phyloP scores from a whole-genome alignment of 2,113 vertebrate species.

The Oreochromis tanganicae region DNA sequence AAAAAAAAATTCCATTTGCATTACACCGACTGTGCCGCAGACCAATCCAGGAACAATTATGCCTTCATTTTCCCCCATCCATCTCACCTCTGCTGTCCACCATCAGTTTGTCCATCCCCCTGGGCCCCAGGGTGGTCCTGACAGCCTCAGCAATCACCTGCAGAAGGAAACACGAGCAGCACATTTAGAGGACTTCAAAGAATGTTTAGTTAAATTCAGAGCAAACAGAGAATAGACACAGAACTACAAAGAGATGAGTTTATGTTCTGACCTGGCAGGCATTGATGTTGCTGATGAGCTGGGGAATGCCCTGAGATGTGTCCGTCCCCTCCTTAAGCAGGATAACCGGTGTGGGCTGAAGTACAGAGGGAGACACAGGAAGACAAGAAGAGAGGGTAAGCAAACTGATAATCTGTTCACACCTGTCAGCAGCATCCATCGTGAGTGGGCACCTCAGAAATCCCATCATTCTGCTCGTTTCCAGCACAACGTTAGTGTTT shows the following conservation, averaged over 20 bases:
- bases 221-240: accelerated
- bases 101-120: constrained; percentile 98
- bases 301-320: constrained; percentile 91
- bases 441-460: background rate
- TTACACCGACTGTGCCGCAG: background rate
- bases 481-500: background rate
- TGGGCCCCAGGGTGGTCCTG: constrained; percentile 92
- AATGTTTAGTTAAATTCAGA: background rate
- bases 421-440: background rate
- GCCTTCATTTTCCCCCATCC: accelerated
- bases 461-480: background rate
- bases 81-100: constrained; percentile 85
- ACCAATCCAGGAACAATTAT: accelerated
- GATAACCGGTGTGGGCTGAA: constrained; percentile 88
- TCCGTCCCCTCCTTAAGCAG: constrained; percentile 97
- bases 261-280: constrained; percentile 80
- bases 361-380: background rate
- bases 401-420: background rate
- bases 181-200: background rate
- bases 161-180: constrained; percentile 44
- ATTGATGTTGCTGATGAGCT: constrained; percentile 96
- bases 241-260: background rate
- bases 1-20: background rate
- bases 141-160: constrained; percentile 94
- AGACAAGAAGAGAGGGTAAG: background rate